phyloP scores from a whole-genome alignment of 2,797 vertebrate species.

The Syngnathus acus region DNA sequence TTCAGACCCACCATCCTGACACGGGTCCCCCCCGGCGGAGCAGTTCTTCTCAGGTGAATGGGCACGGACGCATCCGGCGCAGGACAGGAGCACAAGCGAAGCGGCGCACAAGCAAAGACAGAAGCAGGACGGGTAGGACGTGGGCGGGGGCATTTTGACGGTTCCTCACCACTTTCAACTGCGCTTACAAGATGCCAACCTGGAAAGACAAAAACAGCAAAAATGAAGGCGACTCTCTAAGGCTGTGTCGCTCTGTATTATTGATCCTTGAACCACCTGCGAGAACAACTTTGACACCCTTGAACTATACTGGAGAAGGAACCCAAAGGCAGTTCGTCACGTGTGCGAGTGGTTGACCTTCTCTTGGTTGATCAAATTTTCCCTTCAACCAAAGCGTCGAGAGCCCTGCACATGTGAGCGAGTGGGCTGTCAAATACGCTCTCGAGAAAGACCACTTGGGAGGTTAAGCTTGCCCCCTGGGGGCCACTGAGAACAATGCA shows the following conservation, averaged over 20 bases:
- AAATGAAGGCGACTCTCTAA: not conserved
- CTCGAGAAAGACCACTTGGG: too few species aligned
- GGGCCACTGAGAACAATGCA: too few species aligned
- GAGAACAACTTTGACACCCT: not conserved
- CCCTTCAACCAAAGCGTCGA: not conserved
- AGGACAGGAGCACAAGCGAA: slow-evolving; percentile 38
- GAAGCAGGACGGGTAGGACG: slow-evolving; percentile 14
- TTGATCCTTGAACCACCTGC: too few species aligned
- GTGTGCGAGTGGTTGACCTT: slow-evolving; percentile 43
- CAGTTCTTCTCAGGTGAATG: slow-evolving; percentile 49
- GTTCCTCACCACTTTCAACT: slow-evolving; percentile 15
- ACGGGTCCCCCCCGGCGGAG: slow-evolving; percentile 54
- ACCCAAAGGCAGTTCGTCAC: slow-evolving; percentile 36
- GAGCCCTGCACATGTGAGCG: too few species aligned
- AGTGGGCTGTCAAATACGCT: too few species aligned
- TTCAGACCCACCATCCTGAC: slow-evolving; percentile 62
- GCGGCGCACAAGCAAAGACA: slow-evolving; percentile 29
- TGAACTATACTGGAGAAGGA: not conserved
- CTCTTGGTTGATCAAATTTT: slow-evolving; percentile 41
- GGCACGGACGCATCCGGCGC: slow-evolving; percentile 19
- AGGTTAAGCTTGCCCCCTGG: too few species aligned
- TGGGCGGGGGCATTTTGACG: slow-evolving; percentile 22
- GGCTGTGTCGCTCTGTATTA: not conserved
- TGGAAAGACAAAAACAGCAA: not conserved
- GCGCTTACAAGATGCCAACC: slow-evolving; percentile 23